Evolutionary conservation across 2,113 vertebrate species (phyloP), one percentile per base, ranked within the genome.

Genomic region (Benitochromis conjunctus): DNA sequence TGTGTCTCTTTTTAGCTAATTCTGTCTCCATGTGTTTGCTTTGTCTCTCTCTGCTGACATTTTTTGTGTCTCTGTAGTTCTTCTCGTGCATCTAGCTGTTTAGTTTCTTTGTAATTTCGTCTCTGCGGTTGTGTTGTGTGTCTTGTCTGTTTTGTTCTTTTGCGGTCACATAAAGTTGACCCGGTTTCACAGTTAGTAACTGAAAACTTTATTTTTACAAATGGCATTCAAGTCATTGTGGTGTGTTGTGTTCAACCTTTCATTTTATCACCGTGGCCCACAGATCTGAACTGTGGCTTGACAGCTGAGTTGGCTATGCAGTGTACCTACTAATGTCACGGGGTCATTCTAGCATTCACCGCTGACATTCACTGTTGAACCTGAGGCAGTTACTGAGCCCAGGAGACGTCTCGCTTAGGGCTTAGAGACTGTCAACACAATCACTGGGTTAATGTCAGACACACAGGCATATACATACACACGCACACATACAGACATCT

Each of bases 361-460:
- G 57, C 82, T 92, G 92, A 92, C 84, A 90, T 92, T 90, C 79
- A 62, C 24, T 24, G 62, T 79, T 56, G 77, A 76, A 82, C 82
- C 88, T 6, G 85, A 85, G 90, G 88, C 84, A 82, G 77, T 79
- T 11, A 51, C 82, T 83, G 85, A 88, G 76, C 85, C 85, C 88
- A 87, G 89, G 79, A 86, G 88, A 88, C 8, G 12, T 84, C 55
- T 76, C 6, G 34, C 78, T 90, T 82, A 81, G 81, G 82, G 57
- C 79, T 90, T 71, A 85, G 77, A 79, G 81, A 86, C 85, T 92
- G 90, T 90, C 91, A 84, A 77, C 87, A 81, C 83, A 87, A 86
- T 91, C 85, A 86, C 18, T 18, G 79, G 87, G 87, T 88, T 92
- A 89, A 93, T 86, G 89, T 90, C 84, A 95, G 66, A 92, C 86